Conservation (phyloP, 2,888 invertebrate genomes). For the Petrolisthes cinctipes region DNA sequence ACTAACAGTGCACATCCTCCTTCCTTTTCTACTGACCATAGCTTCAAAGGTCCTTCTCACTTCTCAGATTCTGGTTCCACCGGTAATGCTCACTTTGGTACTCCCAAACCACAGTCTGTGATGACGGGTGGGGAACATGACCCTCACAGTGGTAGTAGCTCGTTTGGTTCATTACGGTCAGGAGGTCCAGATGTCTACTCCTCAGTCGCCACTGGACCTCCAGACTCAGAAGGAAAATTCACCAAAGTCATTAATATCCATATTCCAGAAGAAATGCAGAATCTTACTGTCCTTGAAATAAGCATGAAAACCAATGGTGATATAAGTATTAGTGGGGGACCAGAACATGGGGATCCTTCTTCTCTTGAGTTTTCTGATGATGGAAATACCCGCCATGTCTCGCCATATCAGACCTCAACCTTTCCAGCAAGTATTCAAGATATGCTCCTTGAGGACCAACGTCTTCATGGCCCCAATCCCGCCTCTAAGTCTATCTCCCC, state of each 20-base stretch:
- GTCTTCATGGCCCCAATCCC: constrained; percentile 6
- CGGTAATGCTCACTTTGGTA: constrained; percentile 19
- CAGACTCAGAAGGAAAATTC: not conserved
- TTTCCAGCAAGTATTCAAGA: constrained; percentile 6
- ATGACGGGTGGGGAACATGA: not conserved
- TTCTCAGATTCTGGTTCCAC: not conserved
- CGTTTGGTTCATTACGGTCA: not conserved
- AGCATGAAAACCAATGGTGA: constrained; percentile 59
- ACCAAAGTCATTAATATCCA: constrained; percentile 52
- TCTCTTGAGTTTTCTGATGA: not conserved
- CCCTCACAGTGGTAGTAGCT: not conserved
- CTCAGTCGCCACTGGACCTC: not conserved
- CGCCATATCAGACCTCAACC: not conserved
- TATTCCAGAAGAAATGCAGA: constrained; percentile 52
- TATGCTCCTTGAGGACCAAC: constrained; percentile 22
- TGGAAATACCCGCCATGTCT: not conserved
- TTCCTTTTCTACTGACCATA: not conserved
- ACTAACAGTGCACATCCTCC: not conserved
- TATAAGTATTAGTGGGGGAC: constrained; percentile 45
- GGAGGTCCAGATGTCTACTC: not conserved
- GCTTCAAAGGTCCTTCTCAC: not conserved
- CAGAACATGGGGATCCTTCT: not conserved
- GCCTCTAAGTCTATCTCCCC: constrained; percentile 5
- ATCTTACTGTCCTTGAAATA: constrained; percentile 46
- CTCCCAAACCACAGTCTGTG: constrained; percentile 32